Evolutionary conservation across 2,888 invertebrate species (phyloP), one percentile per base, ranked within the genome.

Genomic region (Netelia inedita): DNA sequence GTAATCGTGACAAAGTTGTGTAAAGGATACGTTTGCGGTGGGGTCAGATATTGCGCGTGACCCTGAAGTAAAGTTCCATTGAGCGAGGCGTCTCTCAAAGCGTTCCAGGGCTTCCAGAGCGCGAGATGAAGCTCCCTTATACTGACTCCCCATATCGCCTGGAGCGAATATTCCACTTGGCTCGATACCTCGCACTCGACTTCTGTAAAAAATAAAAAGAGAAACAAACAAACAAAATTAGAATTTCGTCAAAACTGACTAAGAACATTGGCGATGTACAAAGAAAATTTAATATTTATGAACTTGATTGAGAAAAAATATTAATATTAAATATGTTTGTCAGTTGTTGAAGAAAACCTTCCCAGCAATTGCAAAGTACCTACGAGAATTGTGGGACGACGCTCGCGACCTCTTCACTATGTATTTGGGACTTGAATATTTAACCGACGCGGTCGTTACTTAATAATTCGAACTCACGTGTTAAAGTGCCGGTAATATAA

Each of bases 121-220:
- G 96, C 96, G 89, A 96, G 95, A 92, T 97, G 97, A 81, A 97
- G 94, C 91, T 97, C 96, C 87, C 96, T 94, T 85, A 97, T 97
- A 46, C 96, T 96, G 66, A 97, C 97, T 3, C 97, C 97, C 97
- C 97, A 97, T 94, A 96, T 97, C 88, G 96, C 96, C 88, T 96
- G 96, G 86, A 96, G 94, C 92, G 96, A 96, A 93, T 97, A 97
- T 82, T 96, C 95, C 79, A 97, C 96, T 92, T 97, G 96, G 88
- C 97, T 97, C 23, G 97, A 96, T 73, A 97, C 95, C 88, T 95
- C 95, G 94, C 96, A 96, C 91, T 96, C 96, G 66, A 97, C 95
- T 92, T 96, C 97, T 97, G 95, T 14, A 95, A 95, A 83, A 87
- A 86, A 91, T 85, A 87, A 86, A 69, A 87, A 79, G 74, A 28